Base-by-base conservation (phyloP, 2,888 invertebrate genomes). In the Villa cingulata region DNA sequence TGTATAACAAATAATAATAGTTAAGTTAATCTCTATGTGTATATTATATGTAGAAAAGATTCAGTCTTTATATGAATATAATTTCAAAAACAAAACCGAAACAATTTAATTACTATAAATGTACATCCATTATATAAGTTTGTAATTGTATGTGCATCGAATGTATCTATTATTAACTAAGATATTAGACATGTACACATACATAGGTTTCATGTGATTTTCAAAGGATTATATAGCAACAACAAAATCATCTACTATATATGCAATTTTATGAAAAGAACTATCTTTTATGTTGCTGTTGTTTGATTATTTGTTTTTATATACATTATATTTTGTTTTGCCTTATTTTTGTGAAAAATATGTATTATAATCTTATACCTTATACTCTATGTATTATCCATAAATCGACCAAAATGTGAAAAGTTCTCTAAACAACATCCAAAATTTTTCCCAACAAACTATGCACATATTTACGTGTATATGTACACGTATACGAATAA, bases 351-450 rank as follows among this genome's bases (percentile, higher is more conserved):
- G 23, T 23, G 7, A 6, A 23, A 23, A 23, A 23, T 23, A 23
- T 23, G 23, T 23, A 23, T n/a, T n/a, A n/a, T 36, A 14, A 12
- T 36, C 15, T 36, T 36, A 16, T 7, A 36, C 36, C 36, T 15
- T 36, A 14, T n/a, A 36, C 15, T 36, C 15, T 16, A 12, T 15
- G 4, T 23, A 6, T 23, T 23, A 7, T 17, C 2, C 41, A 41
- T 41, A 41, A 41, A 29, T 41, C 41, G 41, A 15, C 16, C 34
- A 17, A 34, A n/a, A 42, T 42, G 34, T 19, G 18, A 29, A 29
- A 42, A 42, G 18, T 42, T 42, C 19, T 18, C 19, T 18, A 34
- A 34, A 42, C 42, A 42, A 18, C 42, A 42, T 42, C 42, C 43
- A 43, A 36, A n/a, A n/a, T n/a, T 43, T 43, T 43, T 43, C 43